A percentile compares a stretch with the other conserved stretches of the same genome.
phyloP scores from a whole-genome alignment of 1,140 invertebrate species.

The Acromyrmex echinatior region DNA sequence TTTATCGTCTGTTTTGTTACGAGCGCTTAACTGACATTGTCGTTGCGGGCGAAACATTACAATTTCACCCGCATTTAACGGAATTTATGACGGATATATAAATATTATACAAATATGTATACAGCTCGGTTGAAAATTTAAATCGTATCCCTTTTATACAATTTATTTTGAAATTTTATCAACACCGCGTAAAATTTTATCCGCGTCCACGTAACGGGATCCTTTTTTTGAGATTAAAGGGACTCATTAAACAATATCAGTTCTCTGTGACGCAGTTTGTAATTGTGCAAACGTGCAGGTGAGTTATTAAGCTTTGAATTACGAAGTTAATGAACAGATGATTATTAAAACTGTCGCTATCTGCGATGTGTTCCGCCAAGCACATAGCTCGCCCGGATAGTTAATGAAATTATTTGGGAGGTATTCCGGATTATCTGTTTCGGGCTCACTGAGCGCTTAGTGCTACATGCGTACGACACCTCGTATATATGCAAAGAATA shows the following conservation, averaged over 20 bases:
- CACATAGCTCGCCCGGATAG: constrained; percentile 36
- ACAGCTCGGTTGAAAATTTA: background rate
- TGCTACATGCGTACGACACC: background rate
- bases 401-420: constrained; percentile 59
- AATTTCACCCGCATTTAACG: constrained; percentile 29
- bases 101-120: background rate
- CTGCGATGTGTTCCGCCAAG: constrained; percentile 44
- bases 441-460: constrained; percentile 46
- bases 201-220: background rate
- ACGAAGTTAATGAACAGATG: constrained; percentile 53
- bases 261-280: constrained; percentile 7
- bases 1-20: constrained; percentile 45
- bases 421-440: constrained; percentile 60
- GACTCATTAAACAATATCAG: background rate
- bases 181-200: background rate
- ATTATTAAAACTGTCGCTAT: constrained; percentile 61
- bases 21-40: constrained; percentile 45
- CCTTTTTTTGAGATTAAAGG: constrained; percentile 17
- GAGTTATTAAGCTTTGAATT: constrained; percentile 50
- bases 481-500: constrained; percentile 30
- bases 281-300: constrained; percentile 9
- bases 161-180: constrained; percentile 23
- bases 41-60: constrained; percentile 18
- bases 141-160: constrained; percentile 13
- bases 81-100: background rate